Percentiles rank a stretch among this genome's conserved stretches.
These are phyloP conservation scores for Drosophila albomicans DNA, from an alignment of 1,140 invertebrate genomes.

Conservation along the genomic window DNA sequence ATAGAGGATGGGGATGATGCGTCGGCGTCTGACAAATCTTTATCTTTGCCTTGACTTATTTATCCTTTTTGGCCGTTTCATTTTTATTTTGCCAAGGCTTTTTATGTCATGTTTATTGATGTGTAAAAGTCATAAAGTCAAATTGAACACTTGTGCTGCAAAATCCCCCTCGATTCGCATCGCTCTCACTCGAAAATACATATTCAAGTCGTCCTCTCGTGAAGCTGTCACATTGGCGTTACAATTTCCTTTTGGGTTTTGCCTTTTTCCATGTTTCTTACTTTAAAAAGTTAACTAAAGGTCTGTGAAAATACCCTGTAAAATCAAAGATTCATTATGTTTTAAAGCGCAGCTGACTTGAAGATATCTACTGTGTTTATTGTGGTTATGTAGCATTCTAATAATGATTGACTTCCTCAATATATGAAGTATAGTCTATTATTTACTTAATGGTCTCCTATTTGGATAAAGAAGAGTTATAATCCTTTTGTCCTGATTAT, in stretches of 20 bases:
- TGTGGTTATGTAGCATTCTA: too few relatives aligned
- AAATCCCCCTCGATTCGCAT: conserved; percentile 14
- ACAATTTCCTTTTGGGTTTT: conserved; percentile 22
- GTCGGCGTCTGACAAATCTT: conserved; percentile 67
- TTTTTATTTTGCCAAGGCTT: conserved; percentile 73
- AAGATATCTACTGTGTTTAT: too few relatives aligned
- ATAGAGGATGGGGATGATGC: neutral
- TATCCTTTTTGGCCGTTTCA: conserved; percentile 77
- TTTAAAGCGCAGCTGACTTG: too few relatives aligned
- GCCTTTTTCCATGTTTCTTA: conserved; percentile 27
- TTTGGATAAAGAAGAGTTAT: too few relatives aligned
- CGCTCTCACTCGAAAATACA: conserved; percentile 1
- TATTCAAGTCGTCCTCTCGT: conserved; percentile 9
- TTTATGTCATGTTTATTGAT: conserved; percentile 84
- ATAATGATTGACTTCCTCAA: too few relatives aligned
- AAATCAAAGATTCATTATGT: neutral
- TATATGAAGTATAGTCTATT: too few relatives aligned
- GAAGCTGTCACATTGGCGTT: conserved; percentile 40
- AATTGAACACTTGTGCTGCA: conserved; percentile 79
- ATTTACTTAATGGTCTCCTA: too few relatives aligned
- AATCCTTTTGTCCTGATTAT: too few relatives aligned
- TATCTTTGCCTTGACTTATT: conserved; percentile 79
- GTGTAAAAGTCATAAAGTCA: conserved; percentile 84
- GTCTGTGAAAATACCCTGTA: conserved; percentile 2
- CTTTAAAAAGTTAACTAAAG: conserved; percentile 45